These are phyloP conservation scores for Tetragnatha versicolor DNA, from an alignment of 1,140 invertebrate species.

Conservation along the genomic window DNA sequence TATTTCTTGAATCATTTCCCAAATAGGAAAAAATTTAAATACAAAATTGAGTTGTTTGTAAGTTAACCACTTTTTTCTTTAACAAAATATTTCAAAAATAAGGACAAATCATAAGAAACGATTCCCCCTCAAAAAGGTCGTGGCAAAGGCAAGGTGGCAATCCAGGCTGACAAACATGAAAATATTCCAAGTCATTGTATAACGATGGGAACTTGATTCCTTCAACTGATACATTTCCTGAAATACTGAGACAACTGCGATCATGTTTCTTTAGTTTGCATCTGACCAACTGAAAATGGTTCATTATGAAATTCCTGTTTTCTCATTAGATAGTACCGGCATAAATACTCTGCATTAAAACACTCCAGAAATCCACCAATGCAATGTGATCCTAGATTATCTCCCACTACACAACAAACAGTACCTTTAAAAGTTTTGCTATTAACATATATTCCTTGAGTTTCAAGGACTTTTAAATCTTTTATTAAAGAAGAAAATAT, in stretches of 20 bases:
- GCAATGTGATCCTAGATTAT: constrained; percentile 12
- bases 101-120: constrained; percentile 9
- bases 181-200: constrained; percentile 14
- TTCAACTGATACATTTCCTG: neutral
- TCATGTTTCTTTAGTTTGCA: neutral
- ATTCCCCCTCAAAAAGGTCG: constrained; percentile 28
- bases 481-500: constrained; percentile 9
- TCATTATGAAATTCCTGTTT: neutral
- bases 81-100: constrained; percentile 25
- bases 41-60: neutral
- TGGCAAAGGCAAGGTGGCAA: constrained; percentile 17
- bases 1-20: neutral
- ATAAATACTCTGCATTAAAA: constrained; percentile 6
- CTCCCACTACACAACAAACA: constrained; percentile 18
- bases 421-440: neutral
- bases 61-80: constrained; percentile 8
- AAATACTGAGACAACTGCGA: neutral
- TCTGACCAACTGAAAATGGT: neutral
- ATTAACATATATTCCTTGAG: neutral
- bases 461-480: constrained; percentile 17
- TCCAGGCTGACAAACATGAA: constrained; percentile 20
- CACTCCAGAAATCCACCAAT: constrained; percentile 23
- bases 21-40: neutral
- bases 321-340: constrained; percentile 3
- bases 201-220: constrained; percentile 3